phyloP scores from a whole-genome alignment of 1,140 invertebrate species.

The Drosophila seguyi region DNA sequence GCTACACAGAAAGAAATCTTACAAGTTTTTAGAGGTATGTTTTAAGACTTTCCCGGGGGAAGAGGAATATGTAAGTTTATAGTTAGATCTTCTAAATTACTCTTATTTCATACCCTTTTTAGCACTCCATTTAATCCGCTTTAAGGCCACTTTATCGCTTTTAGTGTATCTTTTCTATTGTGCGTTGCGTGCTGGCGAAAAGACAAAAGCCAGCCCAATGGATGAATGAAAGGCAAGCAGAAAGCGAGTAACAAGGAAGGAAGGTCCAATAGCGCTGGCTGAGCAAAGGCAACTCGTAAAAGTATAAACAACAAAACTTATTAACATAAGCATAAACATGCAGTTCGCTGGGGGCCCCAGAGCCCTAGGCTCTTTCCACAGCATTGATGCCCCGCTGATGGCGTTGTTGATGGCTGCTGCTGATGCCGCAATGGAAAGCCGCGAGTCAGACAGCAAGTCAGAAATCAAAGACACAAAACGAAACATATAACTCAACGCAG shows the following conservation, averaged over 20 bases:
- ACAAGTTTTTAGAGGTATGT: accelerated
- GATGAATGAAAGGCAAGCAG: conserved; percentile 49
- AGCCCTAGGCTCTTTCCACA: conserved; percentile 29
- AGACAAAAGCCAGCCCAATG: conserved; percentile 55
- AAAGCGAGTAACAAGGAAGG: conserved; percentile 65
- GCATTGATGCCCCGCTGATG: conserved; percentile 36
- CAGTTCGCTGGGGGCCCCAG: conserved; percentile 27
- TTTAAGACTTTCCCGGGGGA: not conserved
- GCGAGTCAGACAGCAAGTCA: conserved; percentile 29
- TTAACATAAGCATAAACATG: conserved; percentile 80
- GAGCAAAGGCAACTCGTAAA: conserved; percentile 54
- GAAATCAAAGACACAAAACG: conserved; percentile 42
- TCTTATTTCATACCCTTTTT: not conserved
- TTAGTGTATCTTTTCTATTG: conserved; percentile 13
- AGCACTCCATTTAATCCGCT: not conserved
- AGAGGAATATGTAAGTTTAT: not conserved
- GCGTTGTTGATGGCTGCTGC: conserved; percentile 29
- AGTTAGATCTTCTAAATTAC: not conserved
- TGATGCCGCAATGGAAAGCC: conserved; percentile 59
- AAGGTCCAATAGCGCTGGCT: conserved; percentile 29
- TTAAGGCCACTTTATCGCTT: not conserved
- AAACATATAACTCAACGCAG: conserved; percentile 28
- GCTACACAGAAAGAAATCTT: not conserved
- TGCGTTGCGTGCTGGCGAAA: conserved; percentile 50
- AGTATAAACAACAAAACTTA: conserved; percentile 76